Base-by-base conservation (phyloP, 2,888 invertebrate species). In the Allacma fusca region DNA sequence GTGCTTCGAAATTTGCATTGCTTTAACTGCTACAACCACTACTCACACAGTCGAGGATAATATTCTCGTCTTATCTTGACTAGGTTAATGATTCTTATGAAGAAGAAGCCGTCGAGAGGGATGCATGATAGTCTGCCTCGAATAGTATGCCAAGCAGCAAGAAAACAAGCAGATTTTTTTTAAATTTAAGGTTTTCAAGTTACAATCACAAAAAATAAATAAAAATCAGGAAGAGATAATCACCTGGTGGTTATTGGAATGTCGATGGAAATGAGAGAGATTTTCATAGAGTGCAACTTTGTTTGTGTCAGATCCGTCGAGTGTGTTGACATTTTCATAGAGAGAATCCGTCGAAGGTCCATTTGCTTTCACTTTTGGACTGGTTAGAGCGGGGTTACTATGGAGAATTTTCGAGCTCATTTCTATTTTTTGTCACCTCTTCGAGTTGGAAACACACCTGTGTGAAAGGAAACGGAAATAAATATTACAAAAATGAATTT, bases 391-490 rank as follows among this genome's bases (percentile, higher is more conserved):
- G 0, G 76, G 44, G 26, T 21, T 26, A 50, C 74, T 80, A n/a
- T 77, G 73, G 64, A 81, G 68, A 50, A 81, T 78, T 74, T 81
- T 81, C 44, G 82, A 82, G 50, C 81, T 80, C 82, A 82, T 82
- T 70, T 19, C 23, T 62, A 26, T 24, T 62, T 62, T n/a, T 24
- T 21, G 24, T 34, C 34, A 34, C 34, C 23, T 59, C 5, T 62
- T 26, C 24, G 9, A 12, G 4, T 12, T 24, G 23, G 12, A 24
- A 62, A 62, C 23, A 24, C 62, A 23, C 21, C 62, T 62, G 62
- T 23, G 24, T 2, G 23, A 16, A 62, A 26, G 23, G 62, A 21
- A 62, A 21, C 23, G 62, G 50, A 50, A 50, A 50, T 50, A 19
- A 50, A 50, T 50, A 2, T 50, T 4, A 50, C 16, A 2, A 19